Evolutionary conservation across 1,140 invertebrate species (phyloP).

Genomic region (Trichoplusia ni): DNA sequence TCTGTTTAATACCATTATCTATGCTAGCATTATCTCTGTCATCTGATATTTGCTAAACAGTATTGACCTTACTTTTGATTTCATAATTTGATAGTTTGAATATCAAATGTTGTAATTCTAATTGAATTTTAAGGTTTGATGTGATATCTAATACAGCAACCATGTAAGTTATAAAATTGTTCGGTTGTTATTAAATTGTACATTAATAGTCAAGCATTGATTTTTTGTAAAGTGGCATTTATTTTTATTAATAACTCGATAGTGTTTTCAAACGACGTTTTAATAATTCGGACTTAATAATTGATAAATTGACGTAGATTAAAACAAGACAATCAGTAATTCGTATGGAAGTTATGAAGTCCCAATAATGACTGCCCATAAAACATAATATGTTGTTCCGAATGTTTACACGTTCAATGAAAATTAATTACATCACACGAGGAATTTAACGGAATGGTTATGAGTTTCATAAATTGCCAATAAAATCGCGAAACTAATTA

Average conservation of each 20-base stretch:
- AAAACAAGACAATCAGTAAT: too few relatives aligned
- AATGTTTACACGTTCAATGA: background rate
- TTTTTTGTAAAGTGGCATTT: too few relatives aligned
- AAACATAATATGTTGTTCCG: background rate
- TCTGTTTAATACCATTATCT: conserved; percentile 26
- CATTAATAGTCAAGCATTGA: too few relatives aligned
- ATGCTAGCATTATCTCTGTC: conserved; percentile 33
- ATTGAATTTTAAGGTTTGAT: conserved; percentile 9
- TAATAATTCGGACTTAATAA: too few relatives aligned
- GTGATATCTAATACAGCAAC: background rate
- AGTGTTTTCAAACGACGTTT: too few relatives aligned
- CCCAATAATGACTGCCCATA: background rate
- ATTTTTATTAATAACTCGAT: too few relatives aligned
- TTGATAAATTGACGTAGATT: too few relatives aligned
- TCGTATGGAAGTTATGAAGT: background rate
- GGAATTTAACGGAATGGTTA: background rate
- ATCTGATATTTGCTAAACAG: conserved; percentile 36
- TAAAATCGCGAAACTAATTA: conserved; percentile 6
- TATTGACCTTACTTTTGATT: conserved; percentile 40
- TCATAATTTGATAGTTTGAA: conserved; percentile 39
- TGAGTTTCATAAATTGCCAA: background rate
- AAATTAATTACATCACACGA: background rate
- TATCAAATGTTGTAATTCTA: conserved; percentile 18
- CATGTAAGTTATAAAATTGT: too few relatives aligned
- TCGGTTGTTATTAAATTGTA: too few relatives aligned